Evolutionary conservation across 2,797 vertebrate genomes (phyloP), one percentile per base, ranked within the genome.

Genomic region (Huso huso): DNA sequence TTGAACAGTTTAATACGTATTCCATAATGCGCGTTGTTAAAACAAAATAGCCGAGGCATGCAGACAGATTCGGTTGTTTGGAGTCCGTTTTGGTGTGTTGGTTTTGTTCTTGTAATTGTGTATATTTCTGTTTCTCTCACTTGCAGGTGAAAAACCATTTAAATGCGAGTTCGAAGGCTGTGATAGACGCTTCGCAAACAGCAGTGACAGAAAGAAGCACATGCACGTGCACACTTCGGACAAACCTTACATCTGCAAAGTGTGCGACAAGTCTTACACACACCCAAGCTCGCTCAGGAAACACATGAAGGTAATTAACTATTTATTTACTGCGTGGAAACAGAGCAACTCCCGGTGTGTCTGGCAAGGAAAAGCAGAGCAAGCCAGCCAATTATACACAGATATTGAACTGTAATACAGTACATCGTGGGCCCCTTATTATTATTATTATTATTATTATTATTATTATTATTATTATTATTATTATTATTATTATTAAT

Each of bases 111-210:
- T 37, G 37, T 37, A 37, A 37, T 37, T 37, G 5, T 55, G 68
- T 72, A 48, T 66, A 69, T 75, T 82, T 61, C 67, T 66, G 76
- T 73, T 75, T 13, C 80, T 88, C 77, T 84, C 82, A 88, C 84
- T 87, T 80, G 68, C 92, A 97, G 96, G 96, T 90, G 96, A 99
- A 85, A 99, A 99, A 87, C 96, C 96, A 79, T 99, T 99, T 88
- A 99, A 97, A 91, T 99, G 96, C 83, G 96, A 99, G 86, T 99
- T 98, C 83, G 96, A 97, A 74, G 96, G 96, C 88, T 99, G 96
- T 78, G 96, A 99, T 88, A 89, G 96, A 87, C 95, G 96, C 80
- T 99, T 99, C 82, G 96, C 96, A 77, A 99, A 99, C 91, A 99
- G 96, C 91, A 99, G 96, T 79, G 96, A 99, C 92, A 91, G 96